These are phyloP conservation scores for Euplexia lucipara DNA, from an alignment of 2,888 invertebrate species.

Conservation along the genomic window DNA sequence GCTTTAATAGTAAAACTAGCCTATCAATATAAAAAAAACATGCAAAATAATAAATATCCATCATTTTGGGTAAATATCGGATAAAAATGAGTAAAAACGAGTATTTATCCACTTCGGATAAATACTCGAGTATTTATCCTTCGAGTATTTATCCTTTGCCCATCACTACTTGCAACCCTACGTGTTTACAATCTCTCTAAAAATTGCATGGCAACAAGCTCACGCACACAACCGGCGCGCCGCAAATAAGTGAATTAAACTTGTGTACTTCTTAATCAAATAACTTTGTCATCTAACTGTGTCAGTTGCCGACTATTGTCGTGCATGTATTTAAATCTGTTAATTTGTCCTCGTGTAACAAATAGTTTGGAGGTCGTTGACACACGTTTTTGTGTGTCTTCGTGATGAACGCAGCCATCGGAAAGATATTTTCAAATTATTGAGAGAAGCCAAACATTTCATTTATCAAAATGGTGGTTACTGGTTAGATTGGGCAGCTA, in stretches of 20 bases:
- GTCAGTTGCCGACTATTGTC: slow-evolving; percentile 10
- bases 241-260: slow-evolving; percentile 16
- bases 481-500: neutral
- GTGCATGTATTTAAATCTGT: slow-evolving; percentile 32
- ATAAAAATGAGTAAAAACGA: too few relatives aligned
- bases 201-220: slow-evolving; percentile 23
- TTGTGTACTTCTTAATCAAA: neutral
- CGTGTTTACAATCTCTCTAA: too few relatives aligned
- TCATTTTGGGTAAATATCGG: too few relatives aligned
- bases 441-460: neutral
- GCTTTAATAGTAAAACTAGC: too few relatives aligned
- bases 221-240: slow-evolving; percentile 10
- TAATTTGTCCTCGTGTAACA: slow-evolving; percentile 28
- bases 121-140: too few relatives aligned
- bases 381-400: slow-evolving; percentile 39
- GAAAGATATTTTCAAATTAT: slow-evolving; percentile 15
- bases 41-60: too few relatives aligned
- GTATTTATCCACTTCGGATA: too few relatives aligned
- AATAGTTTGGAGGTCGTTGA: slow-evolving; percentile 58
- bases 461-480: neutral
- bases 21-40: too few relatives aligned
- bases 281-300: slow-evolving; percentile 28
- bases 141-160: too few relatives aligned
- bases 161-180: too few relatives aligned
- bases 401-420: neutral